These are phyloP conservation scores for Thymelicus acteon DNA, from an alignment of 2,888 invertebrate species.

Conservation along the genomic window DNA sequence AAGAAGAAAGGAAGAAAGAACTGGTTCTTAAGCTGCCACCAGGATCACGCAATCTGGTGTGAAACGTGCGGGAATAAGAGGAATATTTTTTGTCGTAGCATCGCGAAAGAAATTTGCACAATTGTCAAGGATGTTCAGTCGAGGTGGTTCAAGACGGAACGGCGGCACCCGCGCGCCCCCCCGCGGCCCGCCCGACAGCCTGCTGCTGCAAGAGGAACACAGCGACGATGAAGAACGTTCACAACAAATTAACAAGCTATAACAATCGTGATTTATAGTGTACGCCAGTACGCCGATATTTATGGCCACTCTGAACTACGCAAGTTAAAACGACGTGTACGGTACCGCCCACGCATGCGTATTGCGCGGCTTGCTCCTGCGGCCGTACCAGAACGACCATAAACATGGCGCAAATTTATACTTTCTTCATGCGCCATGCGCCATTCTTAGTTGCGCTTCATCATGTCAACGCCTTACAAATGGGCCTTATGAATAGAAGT, in stretches of 20 bases:
- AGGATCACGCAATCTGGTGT: too few relatives aligned
- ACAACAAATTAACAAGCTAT: conserved; percentile 55
- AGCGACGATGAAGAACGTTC: conserved; percentile 86
- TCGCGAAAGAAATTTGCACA: conserved; percentile 93
- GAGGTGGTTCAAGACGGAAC: conserved; percentile 83
- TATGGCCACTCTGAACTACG: neutral
- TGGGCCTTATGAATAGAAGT: conserved; percentile 44
- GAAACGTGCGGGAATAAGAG: neutral
- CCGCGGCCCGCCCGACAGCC: conserved; percentile 83
- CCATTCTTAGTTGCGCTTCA: conserved; percentile 32
- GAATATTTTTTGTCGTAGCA: conserved; percentile 66
- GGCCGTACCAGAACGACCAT: neutral
- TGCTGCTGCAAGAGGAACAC: conserved; percentile 86
- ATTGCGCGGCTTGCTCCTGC: too few relatives aligned
- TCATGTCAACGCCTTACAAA: conserved; percentile 28
- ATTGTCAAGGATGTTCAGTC: conserved; percentile 90
- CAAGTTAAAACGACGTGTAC: neutral
- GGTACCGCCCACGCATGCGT: too few relatives aligned
- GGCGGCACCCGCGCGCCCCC: conserved; percentile 69
- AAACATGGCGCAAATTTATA: conserved; percentile 9
- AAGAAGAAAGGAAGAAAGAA: too few relatives aligned
- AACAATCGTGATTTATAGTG: conserved; percentile 31
- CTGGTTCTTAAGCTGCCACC: too few relatives aligned
- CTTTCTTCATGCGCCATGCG: conserved; percentile 39
- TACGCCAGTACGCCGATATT: neutral